Conservation (phyloP, 2,113 vertebrate genomes). For the Murina feae region DNA sequence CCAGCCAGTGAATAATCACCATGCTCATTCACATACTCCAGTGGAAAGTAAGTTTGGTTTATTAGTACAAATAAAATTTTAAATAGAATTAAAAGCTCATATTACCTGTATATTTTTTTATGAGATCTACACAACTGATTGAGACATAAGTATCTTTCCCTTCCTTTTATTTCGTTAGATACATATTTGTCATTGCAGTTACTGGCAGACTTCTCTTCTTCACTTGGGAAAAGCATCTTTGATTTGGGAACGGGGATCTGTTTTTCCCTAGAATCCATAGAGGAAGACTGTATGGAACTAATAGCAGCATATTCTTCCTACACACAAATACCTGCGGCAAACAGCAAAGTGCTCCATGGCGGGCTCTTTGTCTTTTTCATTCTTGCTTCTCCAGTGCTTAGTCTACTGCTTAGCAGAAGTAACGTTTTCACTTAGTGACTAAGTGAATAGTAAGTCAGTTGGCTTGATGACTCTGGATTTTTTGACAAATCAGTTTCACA, state of each 20-base stretch:
- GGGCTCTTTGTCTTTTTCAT: neutral
- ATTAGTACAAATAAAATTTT: neutral
- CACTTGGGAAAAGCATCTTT: neutral
- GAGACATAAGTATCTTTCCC: neutral
- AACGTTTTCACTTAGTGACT: neutral
- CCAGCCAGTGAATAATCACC: conserved; percentile 98
- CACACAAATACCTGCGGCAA: neutral
- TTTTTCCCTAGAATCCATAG: neutral
- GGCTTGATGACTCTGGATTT: neutral
- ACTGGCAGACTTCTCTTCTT: neutral
- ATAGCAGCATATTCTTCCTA: neutral
- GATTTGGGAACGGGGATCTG: neutral
- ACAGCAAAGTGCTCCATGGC: neutral
- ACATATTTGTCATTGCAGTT: neutral
- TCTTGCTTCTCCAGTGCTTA: neutral
- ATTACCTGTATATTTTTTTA: neutral
- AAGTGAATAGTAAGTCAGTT: neutral
- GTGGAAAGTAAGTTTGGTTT: conserved; percentile 90
- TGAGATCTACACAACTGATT: neutral
- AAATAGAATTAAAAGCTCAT: neutral
- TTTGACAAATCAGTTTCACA: conserved; percentile 19
- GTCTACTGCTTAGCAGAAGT: neutral
- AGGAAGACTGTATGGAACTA: neutral
- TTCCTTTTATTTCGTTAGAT: neutral
- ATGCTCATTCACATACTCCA: conserved; percentile 92